Base-by-base conservation (phyloP, 2,113 vertebrate genomes). In the Origma solitaria region DNA sequence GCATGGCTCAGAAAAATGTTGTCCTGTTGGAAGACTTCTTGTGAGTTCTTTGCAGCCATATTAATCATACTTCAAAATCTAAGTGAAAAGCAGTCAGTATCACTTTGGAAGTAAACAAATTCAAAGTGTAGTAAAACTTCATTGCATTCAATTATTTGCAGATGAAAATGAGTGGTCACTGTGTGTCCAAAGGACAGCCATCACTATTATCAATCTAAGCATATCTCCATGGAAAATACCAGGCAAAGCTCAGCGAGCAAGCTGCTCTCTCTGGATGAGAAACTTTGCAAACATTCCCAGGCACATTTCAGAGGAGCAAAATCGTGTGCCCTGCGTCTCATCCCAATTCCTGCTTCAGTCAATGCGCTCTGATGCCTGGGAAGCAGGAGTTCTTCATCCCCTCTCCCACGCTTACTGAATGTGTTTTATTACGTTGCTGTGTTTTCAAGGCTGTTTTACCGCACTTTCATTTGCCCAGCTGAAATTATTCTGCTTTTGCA, bases 291-390 rank as follows among this genome's bases (percentile, higher is more conserved):
- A 92, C 12, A 68, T n/a, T 64, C 19, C 27, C 27, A 58, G 50
- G n/a, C 9, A 37, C 28, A 10, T 69, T 86, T 24, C 47, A 37
- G 47, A 73, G 42, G 42, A 68, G 23, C 10, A 80, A 69, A 88
- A 53, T 3, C 1, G 0, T 2, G 2, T 40, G 11, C 19, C 25
- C n/a, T 1, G 2, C 15, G 40, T 77, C 27, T 31, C 30, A 66
- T 28, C 15, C 18, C 0, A 1, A 10, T 47, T 54, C 23, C 68
- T 53, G 35, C 64, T 90, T 84, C 37, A n/a, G 24, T 61, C 37
- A 24, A 6, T 27, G 27, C 42, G 10, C 24, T 9, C 9, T 23
- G n/a, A 49, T 0, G 0, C 23, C 42, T 45, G 68, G 38, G 72
- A 70, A 5, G 9, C 33, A 57, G 35, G 31, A 83, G 7, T 7